Base-by-base conservation (phyloP, 1,140 invertebrate species). In the Aricia agestis region DNA sequence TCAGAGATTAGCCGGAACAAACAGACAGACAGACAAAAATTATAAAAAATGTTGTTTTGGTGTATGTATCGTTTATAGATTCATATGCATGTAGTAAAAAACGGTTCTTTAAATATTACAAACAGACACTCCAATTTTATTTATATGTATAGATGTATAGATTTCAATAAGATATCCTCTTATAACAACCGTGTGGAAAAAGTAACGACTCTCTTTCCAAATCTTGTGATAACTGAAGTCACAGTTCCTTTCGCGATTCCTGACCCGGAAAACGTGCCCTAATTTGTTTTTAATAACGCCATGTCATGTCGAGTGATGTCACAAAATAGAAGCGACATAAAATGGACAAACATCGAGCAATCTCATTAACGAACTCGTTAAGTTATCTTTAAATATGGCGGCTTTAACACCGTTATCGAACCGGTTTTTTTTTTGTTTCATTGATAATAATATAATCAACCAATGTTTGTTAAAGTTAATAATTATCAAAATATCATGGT, bases 341-440 rank as follows among this genome's bases (percentile, higher is more conserved):
- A 52, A 52, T 52, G 45, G 6, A 52, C 36, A 36, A 36, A 36
- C 11, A 52, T 52, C 45, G 45, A 52, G 45, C 11, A 52, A 52
- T 52, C 45, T 52, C 45, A 52, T 52, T 52, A 52, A 52, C 45
- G 45, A 52, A 15, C 45, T 52, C 13, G 45, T 52, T 36, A 36
- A 36, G 36, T 36, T 52, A 13, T 52, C 45, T 52, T 52, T 52
- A 13, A 52, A 52, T 41, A 66, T 42, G 69, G 65, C 59, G 10
- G 17, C 18, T 41, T 69, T 69, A 63, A 72, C 67, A 72, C 68
- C 45, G 70, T 45, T 45, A 32, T 5, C 25, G 41, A 69, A 18
- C 9, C 18, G 42, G 41, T 36, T 63, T 36, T 36, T 36, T 25
- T 2, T 25, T 25, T 1, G 25, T 25, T 25, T 25, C 25, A 25